A percentile compares a stretch with the other conserved stretches of the same genome.
These are phyloP conservation scores for Lophius americanus DNA, from an alignment of 2,797 vertebrate species.

Conservation along the genomic window DNA sequence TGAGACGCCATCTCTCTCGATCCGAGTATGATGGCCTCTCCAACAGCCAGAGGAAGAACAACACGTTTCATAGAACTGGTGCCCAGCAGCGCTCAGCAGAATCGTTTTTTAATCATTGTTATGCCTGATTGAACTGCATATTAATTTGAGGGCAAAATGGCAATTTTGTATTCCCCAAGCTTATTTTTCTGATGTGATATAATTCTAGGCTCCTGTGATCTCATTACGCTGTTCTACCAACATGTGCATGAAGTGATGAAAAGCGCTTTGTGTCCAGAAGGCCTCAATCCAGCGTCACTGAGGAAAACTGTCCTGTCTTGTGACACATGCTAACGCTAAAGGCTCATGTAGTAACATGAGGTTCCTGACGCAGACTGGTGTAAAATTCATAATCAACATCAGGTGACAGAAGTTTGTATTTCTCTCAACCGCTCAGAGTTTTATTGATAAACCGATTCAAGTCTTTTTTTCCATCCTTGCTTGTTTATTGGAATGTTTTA, in stretches of 20 bases:
- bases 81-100: constrained; percentile 5
- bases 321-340: background rate
- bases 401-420: background rate
- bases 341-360: background rate
- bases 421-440: background rate
- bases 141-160: constrained; percentile 3
- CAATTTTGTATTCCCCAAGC: constrained; percentile 8
- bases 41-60: constrained; percentile 21
- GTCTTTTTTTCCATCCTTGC: background rate
- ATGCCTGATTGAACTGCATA: constrained; percentile 28
- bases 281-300: background rate
- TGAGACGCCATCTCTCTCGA: constrained; percentile 12
- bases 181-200: constrained; percentile 9
- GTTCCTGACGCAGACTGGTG: background rate
- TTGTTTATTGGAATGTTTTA: background rate
- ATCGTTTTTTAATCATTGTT: background rate
- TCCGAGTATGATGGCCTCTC: constrained; percentile 7
- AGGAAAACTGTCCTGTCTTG: background rate
- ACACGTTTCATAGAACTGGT: constrained; percentile 24
- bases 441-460: background rate
- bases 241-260: constrained; percentile 22
- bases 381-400: background rate
- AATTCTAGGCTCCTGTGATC: too few relatives aligned
- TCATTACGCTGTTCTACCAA: background rate
- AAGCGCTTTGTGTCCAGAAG: background rate